A percentile compares a stretch with the other conserved stretches of the same genome.
phyloP scores from a whole-genome alignment of 2,113 vertebrate species.

The Oncorhynchus keta region DNA sequence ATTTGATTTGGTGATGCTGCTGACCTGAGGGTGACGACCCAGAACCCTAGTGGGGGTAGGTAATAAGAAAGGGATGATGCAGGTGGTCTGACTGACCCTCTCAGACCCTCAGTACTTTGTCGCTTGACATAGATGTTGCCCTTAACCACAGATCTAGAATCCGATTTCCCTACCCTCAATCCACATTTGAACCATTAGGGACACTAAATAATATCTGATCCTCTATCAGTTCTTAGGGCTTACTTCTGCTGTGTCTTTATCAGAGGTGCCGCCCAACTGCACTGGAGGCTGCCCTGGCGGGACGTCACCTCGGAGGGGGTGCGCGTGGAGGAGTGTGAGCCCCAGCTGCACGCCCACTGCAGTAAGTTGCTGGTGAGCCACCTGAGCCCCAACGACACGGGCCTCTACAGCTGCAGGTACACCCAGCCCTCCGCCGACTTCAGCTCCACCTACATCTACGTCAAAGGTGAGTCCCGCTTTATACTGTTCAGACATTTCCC shows the following conservation, averaged over 20 bases:
- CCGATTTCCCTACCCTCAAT: too few relatives aligned
- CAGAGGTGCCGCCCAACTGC: constrained; percentile 72
- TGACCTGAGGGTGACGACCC: neutral
- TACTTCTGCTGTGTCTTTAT: constrained; percentile 20
- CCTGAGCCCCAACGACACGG: constrained; percentile 71
- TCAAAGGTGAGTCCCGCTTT: constrained; percentile 76
- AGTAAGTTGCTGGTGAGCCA: constrained; percentile 70
- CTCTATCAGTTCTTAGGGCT: neutral
- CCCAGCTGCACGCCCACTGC: constrained; percentile 57
- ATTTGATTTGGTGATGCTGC: neutral
- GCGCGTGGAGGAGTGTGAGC: constrained; percentile 56
- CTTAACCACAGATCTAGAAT: too few relatives aligned
- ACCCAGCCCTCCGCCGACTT: constrained; percentile 11
- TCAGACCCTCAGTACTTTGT: neutral
- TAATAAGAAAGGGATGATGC: neutral
- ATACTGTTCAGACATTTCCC: neutral
- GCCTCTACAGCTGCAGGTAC: constrained; percentile 75
- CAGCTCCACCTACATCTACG: constrained; percentile 74
- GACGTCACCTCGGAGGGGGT: constrained; percentile 51
- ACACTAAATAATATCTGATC: neutral
- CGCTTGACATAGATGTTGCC: too few relatives aligned
- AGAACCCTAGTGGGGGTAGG: neutral
- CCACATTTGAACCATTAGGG: too few relatives aligned
- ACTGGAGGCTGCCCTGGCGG: constrained; percentile 69
- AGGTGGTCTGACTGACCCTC: neutral